Base-by-base conservation (phyloP, 2,113 vertebrate species). In the Labeo catla region DNA sequence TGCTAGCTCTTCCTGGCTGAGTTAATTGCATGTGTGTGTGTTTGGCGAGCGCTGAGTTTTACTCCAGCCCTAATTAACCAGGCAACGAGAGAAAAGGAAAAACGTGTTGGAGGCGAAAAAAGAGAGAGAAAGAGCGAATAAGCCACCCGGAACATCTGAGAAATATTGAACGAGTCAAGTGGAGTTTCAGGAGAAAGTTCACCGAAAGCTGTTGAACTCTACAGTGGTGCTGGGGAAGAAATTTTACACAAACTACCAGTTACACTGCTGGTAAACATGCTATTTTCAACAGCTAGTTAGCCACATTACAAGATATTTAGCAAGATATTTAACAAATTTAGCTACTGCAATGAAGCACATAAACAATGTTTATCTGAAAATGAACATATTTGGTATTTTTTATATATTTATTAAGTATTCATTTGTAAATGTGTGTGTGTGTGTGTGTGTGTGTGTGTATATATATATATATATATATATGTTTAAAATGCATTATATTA, bases 1-100 rank as follows among this genome's bases (percentile, higher is more conserved):
- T 50, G 49, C 28, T 57, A 8, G 76, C 63, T 80, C 59, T 54
- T 66, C 49, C 36, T 21, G 45, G 61, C 59, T 79, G 84, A 52
- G 76, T 28, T 77, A 43, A 52, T 63, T 86, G 84, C 68, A 45
- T 86, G 61, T 82, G 50, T 76, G 57, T 81, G 68, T 59, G 54
- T 11, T 52, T 73, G 83, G 47, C 45, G 50, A 43, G 54, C 28
- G 8, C 57, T 57, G n/a, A 47, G n/a, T 80, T 47, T 80, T 7
- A 80, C 54, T 43, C 61, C 1, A 63, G 57, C 36, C 13, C 57
- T 85, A 65, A 85, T 85, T 82, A 70, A 77, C n/a, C 66, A 76
- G n/a, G 1, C 49, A 72, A 52, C 3, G 28, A 73, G 28, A 83
- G 49, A 49, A n/a, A 66, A 49, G n/a, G 8, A 19, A 68, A 83